Conservation (phyloP, 2,797 vertebrate genomes). For the Cossypha niveicapilla region DNA sequence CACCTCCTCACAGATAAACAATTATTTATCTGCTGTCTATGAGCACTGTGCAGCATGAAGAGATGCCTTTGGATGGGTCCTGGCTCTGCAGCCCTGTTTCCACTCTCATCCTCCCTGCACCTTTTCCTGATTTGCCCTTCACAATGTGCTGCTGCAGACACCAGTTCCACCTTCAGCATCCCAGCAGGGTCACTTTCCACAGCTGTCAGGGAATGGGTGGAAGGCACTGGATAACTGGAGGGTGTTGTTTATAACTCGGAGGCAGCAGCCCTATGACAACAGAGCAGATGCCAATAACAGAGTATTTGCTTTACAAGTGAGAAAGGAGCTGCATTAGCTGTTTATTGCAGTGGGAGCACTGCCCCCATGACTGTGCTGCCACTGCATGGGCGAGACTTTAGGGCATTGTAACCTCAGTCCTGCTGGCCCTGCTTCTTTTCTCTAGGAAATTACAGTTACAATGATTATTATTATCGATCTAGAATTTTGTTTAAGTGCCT, state of each 20-base stretch:
- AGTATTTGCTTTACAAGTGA: not conserved
- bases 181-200: not conserved
- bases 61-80: not conserved
- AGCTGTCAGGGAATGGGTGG: not conserved
- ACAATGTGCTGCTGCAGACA: not conserved
- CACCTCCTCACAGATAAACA: rapidly evolving
- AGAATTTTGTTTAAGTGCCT: constrained; percentile 31
- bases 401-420: not conserved
- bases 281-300: not conserved
- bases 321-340: not conserved
- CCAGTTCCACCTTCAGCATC: not conserved
- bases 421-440: not conserved
- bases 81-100: not conserved
- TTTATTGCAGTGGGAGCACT: not conserved
- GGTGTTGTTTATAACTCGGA: not conserved
- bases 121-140: not conserved
- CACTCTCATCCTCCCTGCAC: not conserved
- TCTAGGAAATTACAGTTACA: constrained; percentile 16
- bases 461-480: constrained; percentile 30
- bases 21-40: not conserved
- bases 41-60: not conserved
- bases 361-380: not conserved
- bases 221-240: rapidly evolving
- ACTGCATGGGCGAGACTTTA: not conserved
- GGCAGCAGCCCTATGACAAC: not conserved